Percentiles rank a stretch among this genome's conserved stretches.
These are phyloP conservation scores for Falco berigora DNA, from an alignment of 2,797 vertebrate species.

Conservation along the genomic window DNA sequence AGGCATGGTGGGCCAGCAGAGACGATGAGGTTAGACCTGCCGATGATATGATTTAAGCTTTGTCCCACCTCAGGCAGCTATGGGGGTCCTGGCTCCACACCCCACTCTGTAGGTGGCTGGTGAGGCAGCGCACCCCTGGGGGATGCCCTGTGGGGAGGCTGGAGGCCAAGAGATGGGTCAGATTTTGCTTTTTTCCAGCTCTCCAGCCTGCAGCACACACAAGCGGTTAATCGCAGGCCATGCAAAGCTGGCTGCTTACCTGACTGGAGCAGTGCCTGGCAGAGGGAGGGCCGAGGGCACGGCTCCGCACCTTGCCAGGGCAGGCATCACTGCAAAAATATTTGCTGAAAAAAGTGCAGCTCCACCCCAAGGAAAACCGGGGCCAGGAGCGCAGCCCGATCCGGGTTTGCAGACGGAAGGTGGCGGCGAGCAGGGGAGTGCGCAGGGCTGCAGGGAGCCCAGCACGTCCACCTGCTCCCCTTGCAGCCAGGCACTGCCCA, in stretches of 20 bases:
- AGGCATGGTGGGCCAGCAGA: neutral
- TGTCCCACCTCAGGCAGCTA: neutral
- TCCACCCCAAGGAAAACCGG: conserved; percentile 28
- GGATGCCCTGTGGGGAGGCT: neutral
- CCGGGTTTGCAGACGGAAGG: neutral
- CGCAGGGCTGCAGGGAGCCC: fast-evolving
- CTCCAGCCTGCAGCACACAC: neutral
- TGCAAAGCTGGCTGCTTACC: conserved; percentile 1
- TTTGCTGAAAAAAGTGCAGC: conserved; percentile 47
- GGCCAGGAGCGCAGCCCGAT: neutral
- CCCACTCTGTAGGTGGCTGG: neutral
- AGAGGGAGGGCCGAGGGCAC: conserved; percentile 6
- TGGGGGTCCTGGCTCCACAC: fast-evolving
- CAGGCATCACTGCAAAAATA: conserved; percentile 41
- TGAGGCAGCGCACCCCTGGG: neutral
- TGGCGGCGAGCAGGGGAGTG: neutral
- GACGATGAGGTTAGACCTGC: neutral
- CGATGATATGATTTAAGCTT: neutral
- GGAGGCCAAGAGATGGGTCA: neutral
- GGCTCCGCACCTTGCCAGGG: conserved; percentile 49
- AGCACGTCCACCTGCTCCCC: neutral
- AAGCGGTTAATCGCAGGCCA: neutral
- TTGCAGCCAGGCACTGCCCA: neutral
- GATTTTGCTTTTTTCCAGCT: neutral
- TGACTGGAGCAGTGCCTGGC: conserved; percentile 27